Conservation (phyloP, 2,113 vertebrate species). For the Sclerurus mexicanus region DNA sequence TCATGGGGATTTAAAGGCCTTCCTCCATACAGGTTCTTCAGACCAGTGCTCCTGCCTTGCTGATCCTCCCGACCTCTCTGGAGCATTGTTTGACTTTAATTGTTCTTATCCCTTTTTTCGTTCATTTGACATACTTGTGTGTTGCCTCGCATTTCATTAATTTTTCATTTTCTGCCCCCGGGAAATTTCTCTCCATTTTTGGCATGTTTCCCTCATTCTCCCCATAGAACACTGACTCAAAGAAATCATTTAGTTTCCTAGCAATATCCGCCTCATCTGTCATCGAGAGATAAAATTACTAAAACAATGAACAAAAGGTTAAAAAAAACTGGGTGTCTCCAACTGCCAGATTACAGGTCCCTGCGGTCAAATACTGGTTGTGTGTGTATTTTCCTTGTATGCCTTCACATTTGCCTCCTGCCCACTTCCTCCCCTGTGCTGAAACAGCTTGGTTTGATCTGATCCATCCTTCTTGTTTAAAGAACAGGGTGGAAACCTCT, state of each 20-base stretch:
- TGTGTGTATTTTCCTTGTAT: neutral
- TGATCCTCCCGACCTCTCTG: neutral
- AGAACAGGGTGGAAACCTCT: neutral
- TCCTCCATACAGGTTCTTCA: neutral
- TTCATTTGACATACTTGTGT: constrained; percentile 26
- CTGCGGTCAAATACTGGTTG: neutral
- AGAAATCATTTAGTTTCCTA: constrained; percentile 68
- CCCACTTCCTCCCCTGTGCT: neutral
- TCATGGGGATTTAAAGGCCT: neutral
- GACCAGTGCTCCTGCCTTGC: neutral
- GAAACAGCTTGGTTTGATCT: neutral
- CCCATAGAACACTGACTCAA: constrained; percentile 43
- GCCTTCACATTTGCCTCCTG: neutral
- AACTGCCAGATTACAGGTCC: constrained; percentile 20
- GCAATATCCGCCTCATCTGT: constrained; percentile 70
- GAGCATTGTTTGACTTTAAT: constrained; percentile 16
- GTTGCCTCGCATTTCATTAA: constrained; percentile 60
- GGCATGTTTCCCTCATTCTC: constrained; percentile 44
- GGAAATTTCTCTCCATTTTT: constrained; percentile 61
- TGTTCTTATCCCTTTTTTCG: neutral
- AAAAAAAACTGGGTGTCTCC: constrained; percentile 15
- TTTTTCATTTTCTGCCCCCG: constrained; percentile 62
- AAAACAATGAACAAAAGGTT: constrained; percentile 65
- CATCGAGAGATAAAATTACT: constrained; percentile 67
- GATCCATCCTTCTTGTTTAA: neutral